Conservation (phyloP, 2,888 invertebrate genomes). For the Adineta ricciae region DNA sequence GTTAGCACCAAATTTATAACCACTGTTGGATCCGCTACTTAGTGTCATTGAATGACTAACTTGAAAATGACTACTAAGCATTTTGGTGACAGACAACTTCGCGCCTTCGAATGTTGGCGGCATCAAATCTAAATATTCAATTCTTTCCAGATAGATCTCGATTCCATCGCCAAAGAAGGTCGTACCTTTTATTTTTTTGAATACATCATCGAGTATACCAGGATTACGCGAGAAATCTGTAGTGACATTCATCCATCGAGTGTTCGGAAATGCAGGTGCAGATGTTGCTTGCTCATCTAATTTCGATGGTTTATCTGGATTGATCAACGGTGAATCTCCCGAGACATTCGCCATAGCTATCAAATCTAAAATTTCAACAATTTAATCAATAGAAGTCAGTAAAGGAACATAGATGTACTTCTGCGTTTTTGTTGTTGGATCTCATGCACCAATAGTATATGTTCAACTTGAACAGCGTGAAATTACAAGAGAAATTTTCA, state of each 20-base stretch:
- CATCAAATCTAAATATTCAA: conserved; percentile 14
- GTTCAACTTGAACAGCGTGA: too few relatives aligned
- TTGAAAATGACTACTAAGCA: conserved; percentile 91
- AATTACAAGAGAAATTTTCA: too few relatives aligned
- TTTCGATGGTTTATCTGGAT: too few relatives aligned
- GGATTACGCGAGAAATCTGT: conserved; percentile 27
- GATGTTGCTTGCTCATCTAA: neutral
- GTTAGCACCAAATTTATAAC: conserved; percentile 82
- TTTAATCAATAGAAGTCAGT: too few relatives aligned
- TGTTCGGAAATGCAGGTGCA: neutral
- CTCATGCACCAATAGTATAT: too few relatives aligned
- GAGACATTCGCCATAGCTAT: too few relatives aligned
- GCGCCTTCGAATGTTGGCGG: conserved; percentile 74
- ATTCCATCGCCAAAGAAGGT: too few relatives aligned
- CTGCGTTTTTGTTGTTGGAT: too few relatives aligned
- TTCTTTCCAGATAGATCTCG: too few relatives aligned
- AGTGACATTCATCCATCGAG: neutral
- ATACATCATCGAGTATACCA: conserved; percentile 30
- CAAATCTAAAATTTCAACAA: too few relatives aligned
- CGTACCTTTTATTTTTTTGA: conserved; percentile 30
- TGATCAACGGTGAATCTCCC: too few relatives aligned
- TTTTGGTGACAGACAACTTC: conserved; percentile 84
- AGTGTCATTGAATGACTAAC: conserved; percentile 82
- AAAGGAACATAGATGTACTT: too few relatives aligned
- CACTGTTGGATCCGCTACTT: conserved; percentile 73